Evolutionary conservation across 2,888 invertebrate genomes (phyloP).

Genomic region (Epistrophe grossulariae): DNA sequence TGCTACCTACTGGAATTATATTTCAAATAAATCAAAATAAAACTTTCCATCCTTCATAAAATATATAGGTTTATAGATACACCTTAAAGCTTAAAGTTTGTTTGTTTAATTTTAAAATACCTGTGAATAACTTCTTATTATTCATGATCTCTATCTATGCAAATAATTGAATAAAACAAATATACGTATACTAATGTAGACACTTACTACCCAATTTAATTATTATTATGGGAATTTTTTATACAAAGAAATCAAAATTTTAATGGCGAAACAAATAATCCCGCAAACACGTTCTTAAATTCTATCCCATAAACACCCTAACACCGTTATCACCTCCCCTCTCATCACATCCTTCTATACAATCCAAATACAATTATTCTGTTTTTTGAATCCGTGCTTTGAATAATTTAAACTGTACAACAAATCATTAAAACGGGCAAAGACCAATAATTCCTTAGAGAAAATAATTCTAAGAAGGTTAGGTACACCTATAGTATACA

Average conservation of each 20-base stretch:
- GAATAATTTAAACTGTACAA: conserved; percentile 58
- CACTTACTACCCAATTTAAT: background rate
- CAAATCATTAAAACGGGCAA: conserved; percentile 64
- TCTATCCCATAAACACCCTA: conserved; percentile 10
- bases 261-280: conserved; percentile 17
- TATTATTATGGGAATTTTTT: background rate
- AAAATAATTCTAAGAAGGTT: background rate
- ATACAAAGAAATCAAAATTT: background rate
- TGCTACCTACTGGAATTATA: too few relatives aligned
- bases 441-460: conserved; percentile 15
- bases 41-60: too few relatives aligned
- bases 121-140: background rate
- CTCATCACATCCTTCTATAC: background rate
- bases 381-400: conserved; percentile 44
- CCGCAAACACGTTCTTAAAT: conserved; percentile 28
- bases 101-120: too few relatives aligned
- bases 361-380: conserved; percentile 23
- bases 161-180: conserved; percentile 14
- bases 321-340: background rate
- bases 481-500: background rate
- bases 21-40: too few relatives aligned
- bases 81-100: too few relatives aligned
- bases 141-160: background rate
- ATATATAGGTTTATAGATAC: too few relatives aligned
- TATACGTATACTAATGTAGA: background rate